phyloP scores from a whole-genome alignment of 2,797 vertebrate genomes.

The Aplochiton taeniatus region DNA sequence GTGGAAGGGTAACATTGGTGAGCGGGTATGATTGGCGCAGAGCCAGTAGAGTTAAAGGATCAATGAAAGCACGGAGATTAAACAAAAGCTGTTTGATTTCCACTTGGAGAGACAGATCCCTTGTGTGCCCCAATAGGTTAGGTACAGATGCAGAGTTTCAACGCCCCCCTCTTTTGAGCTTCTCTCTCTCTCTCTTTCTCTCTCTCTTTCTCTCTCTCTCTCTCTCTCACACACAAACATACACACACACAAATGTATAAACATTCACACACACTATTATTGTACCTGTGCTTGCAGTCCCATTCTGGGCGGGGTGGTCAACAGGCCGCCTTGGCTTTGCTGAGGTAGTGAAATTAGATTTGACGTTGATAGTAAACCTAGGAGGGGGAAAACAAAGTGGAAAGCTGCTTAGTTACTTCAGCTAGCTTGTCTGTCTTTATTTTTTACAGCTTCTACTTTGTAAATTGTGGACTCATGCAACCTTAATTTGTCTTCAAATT shows the following conservation, averaged over 20 bases:
- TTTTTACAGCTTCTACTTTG: too few relatives aligned
- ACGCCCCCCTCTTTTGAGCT: not conserved
- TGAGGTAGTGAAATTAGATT: constrained; percentile 96
- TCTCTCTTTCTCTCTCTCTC: not conserved
- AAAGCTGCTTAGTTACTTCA: too few relatives aligned
- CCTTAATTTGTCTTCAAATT: too few relatives aligned
- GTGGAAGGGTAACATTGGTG: too few relatives aligned
- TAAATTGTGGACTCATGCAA: too few relatives aligned
- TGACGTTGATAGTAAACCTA: constrained; percentile 86
- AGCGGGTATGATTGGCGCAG: not conserved
- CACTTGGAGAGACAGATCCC: constrained; percentile 5
- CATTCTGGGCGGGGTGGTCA: constrained; percentile 81
- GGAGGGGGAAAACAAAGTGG: not conserved
- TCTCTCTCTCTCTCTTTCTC: not conserved
- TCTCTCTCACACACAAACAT: constrained; percentile 11
- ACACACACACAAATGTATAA: constrained; percentile 1
- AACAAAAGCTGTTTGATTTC: constrained; percentile 4
- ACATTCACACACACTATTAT: not conserved
- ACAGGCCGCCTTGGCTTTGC: constrained; percentile 84
- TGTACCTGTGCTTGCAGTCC: constrained; percentile 86
- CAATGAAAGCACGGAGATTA: not conserved
- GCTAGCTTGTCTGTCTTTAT: too few relatives aligned
- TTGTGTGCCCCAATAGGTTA: not conserved
- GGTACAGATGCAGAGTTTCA: not conserved
- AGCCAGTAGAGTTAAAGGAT: constrained; percentile 6